A percentile compares a stretch with the other conserved stretches of the same genome.
Evolutionary conservation across 1,140 invertebrate species (phyloP).

Genomic region (Brachionus paranguensis): DNA sequence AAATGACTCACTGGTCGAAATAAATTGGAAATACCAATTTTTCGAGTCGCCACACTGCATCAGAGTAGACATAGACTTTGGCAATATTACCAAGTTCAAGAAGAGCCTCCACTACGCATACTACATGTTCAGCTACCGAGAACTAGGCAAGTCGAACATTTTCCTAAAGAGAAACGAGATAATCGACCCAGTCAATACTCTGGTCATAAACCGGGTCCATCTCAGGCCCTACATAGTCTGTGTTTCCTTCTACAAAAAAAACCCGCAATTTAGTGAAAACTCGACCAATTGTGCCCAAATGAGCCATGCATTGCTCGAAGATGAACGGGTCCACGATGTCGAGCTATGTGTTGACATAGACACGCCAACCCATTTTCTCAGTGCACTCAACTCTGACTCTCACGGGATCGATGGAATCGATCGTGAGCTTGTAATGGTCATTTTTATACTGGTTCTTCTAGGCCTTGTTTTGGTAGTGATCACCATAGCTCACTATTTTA

Average conservation of each 20-base stretch:
- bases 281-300: background rate
- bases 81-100: background rate
- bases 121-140: conserved; percentile 24
- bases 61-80: background rate
- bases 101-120: background rate
- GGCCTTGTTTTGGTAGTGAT: background rate
- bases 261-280: background rate
- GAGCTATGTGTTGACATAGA: conserved; percentile 31
- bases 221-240: conserved; percentile 25
- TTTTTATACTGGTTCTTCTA: conserved; percentile 2
- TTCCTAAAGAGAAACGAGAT: conserved; percentile 1
- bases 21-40: conserved; percentile 37
- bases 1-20: background rate
- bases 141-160: background rate
- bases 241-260: conserved; percentile 13
- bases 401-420: background rate
- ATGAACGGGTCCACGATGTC: background rate
- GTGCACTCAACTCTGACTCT: background rate
- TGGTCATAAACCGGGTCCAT: conserved; percentile 5
- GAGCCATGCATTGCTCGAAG: background rate
- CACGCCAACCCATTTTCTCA: conserved; percentile 9
- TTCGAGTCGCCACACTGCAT: conserved; percentile 32
- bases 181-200: background rate
- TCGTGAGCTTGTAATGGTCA: conserved; percentile 10
- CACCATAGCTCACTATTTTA: conserved; percentile 10